Evolutionary conservation across 2,888 invertebrate species (phyloP).

Genomic region (Andrena haemorrhoa): DNA sequence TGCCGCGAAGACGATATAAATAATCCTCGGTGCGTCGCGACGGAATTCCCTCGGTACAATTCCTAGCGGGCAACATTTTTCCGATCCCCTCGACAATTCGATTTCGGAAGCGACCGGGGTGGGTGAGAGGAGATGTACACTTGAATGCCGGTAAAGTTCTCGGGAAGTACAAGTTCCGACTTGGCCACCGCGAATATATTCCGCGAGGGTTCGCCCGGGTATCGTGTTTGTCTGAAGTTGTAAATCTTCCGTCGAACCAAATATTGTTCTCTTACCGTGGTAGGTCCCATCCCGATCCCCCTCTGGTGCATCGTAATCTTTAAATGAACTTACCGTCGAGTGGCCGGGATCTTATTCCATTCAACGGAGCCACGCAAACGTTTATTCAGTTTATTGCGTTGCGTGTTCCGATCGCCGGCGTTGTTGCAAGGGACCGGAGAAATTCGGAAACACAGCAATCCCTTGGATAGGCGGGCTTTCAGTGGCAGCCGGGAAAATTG

Average conservation of each 20-base stretch:
- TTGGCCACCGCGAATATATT: conserved; percentile 35
- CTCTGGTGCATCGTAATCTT: background rate
- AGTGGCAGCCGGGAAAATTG: conserved; percentile 34
- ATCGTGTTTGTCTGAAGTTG: conserved; percentile 34
- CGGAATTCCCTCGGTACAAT: conserved; percentile 24
- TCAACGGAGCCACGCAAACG: background rate
- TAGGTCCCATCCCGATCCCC: background rate
- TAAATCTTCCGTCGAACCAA: conserved; percentile 19
- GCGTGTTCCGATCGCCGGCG: conserved; percentile 20
- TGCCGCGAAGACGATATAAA: conserved; percentile 5
- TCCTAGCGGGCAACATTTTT: conserved; percentile 37
- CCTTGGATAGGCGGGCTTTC: conserved; percentile 5
- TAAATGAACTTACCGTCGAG: conserved; percentile 15
- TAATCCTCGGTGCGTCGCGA: conserved; percentile 22
- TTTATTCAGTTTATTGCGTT: conserved; percentile 38
- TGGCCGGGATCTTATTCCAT: background rate
- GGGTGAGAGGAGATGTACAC: background rate
- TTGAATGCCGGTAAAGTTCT: conserved; percentile 32
- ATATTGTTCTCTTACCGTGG: conserved; percentile 5
- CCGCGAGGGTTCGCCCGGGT: conserved; percentile 9
- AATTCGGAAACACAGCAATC: conserved; percentile 19
- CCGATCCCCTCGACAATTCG: conserved; percentile 49
- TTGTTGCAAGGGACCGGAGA: conserved; percentile 8
- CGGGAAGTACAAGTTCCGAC: conserved; percentile 32
- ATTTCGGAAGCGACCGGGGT: conserved; percentile 31